Evolutionary conservation across 2,113 vertebrate genomes (phyloP).

Genomic region (Thunnus maccoyii): DNA sequence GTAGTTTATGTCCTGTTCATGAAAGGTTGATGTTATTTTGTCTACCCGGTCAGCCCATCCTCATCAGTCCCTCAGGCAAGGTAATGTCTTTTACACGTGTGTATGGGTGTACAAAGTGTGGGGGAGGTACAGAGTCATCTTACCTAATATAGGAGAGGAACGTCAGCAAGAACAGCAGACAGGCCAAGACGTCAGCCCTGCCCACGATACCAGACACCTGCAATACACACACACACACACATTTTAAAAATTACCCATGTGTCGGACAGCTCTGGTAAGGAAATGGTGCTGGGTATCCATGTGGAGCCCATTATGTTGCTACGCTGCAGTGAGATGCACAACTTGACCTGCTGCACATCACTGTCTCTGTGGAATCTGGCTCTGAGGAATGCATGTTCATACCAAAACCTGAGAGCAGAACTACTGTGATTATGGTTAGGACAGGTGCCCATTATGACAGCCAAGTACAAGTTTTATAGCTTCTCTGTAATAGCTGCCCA

Average conservation of each 20-base stretch:
- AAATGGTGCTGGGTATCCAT: conserved; percentile 7
- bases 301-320: conserved; percentile 27
- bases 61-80: not conserved
- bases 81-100: not conserved
- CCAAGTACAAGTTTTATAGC: not conserved
- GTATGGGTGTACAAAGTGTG: not conserved
- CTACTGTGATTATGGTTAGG: not conserved
- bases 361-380: conserved; percentile 7
- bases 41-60: not conserved
- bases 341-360: not conserved
- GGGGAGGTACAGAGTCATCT: conserved; percentile 11
- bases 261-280: not conserved
- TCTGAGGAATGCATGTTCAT: not conserved
- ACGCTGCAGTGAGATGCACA: conserved; percentile 3
- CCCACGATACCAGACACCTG: conserved; percentile 98
- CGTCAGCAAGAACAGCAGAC: conserved; percentile 94
- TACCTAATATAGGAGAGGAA: conserved; percentile 98
- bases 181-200: conserved; percentile 94
- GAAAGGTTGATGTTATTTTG: not conserved
- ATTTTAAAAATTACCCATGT: conserved; percentile 3
- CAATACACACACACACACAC: conserved; percentile 55
- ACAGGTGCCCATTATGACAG: conserved; percentile 7
- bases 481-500: not conserved
- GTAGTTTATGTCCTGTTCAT: not conserved
- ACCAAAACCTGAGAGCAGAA: not conserved